Evolutionary conservation across 1,140 invertebrate genomes (phyloP), one percentile per base, ranked within the genome.

Genomic region (Drosophila pandora): DNA sequence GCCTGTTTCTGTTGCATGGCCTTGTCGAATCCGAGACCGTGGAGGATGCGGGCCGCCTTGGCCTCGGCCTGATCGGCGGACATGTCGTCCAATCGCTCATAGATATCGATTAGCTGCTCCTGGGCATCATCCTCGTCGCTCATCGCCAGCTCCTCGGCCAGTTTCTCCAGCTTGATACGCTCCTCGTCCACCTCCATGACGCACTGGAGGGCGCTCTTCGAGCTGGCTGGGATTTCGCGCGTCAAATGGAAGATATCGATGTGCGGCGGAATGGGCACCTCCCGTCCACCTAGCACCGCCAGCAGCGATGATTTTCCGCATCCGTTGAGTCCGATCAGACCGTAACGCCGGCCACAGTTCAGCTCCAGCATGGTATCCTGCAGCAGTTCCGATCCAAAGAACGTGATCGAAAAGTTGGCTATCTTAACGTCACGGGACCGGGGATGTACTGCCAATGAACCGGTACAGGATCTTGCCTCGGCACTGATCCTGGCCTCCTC

Each of bases 141-240:
- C 39, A 96, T 94, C 2, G 96, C 95, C 39, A 99, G 93, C 90
- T 96, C 95, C 90, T 99, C 99, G 2, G 98, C 98, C 21, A 99
- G 93, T 90, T 96, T 96, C 91, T 99, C 99, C 6, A 99, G 93
- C 54, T 96, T 94, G 30, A 98, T 93, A 50, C 98, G 94, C 92
- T 99, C 98, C 83, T 98, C 95, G 90, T 99, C 99, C 0, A 99
- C 99, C 92, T 99, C 98, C 96, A 99, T 98, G 6, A 99, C 99
- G 92, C 97, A 97, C 90, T 99, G 94, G 10, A 99, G 93, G 5
- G 99, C 99, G 50, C 94, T 94, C 92, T 97, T 97, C 80, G 99
- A 96, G 68, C 96, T 98, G 10, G 98, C 98, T 3, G 98, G 96
- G 95, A 99, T 99, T 93, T 99, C 99, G 59, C 99, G 94, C 6